Base-by-base conservation (phyloP, 2,888 invertebrate genomes). In the Dysmachus trigonus region DNA sequence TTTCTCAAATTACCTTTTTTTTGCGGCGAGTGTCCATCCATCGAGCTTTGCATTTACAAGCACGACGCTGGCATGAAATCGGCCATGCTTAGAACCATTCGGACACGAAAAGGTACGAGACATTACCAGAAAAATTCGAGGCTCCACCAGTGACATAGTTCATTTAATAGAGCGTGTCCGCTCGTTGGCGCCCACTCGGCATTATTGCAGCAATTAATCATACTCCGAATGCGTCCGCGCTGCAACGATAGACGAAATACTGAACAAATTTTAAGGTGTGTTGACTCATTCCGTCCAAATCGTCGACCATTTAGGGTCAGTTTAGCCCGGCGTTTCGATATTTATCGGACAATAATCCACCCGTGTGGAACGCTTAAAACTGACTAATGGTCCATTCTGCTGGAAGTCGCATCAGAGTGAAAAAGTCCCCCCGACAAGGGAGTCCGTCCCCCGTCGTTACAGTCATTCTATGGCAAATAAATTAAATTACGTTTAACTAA, bases 401-500 rank as follows among this genome's bases (percentile, higher is more conserved):
- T 22, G 3, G n/a, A 38, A 30, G 81, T 81, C 30, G 10, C n/a
- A 53, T 5, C 71, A 71, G 18, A 22, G 33, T 8, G 33, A 82
- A 82, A 35, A 35, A 82, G 35, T 38, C 62, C 8, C 22, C 15
- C 71, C 35, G 22, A 62, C 82, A 82, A 82, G 62, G 71, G 62
- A 35, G 1, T 33, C n/a, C 41, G 27, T 13, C 31, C 47, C 6
- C 41, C 7, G 5, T 8, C 47, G 41, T n/a, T n/a, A n/a, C 62
- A 22, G 10, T 18, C n/a, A 1, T 8, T 71, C 13, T 62, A 27
- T 33, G 18, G 35, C 62, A 82, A 71, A 71, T 71, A 82, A 87
- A 87, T 87, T 87, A 81, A 87, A 87, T 87, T 85, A 85, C 82
- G 85, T 87, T 85, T 85, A 62, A 85, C 87, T 87, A 87, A 87